Evolutionary conservation across 2,888 invertebrate genomes (phyloP), one percentile per base, ranked within the genome.

Genomic region (Periphyllus acericola): DNA sequence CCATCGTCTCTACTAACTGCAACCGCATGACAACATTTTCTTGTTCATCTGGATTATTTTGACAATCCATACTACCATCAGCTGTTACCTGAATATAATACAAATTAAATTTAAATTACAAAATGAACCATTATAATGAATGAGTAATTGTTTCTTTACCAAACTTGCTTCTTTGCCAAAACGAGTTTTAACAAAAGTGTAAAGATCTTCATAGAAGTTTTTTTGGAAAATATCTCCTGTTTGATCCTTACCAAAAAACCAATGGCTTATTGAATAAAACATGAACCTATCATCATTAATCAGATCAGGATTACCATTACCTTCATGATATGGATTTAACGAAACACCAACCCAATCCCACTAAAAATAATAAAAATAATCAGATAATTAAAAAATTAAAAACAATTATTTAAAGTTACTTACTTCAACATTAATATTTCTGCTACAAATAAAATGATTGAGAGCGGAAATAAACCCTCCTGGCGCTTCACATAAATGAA

Each of bases 401-500:
- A 25, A 40, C 0, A 14, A 9, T 55, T 75, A 11, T 60, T 14
- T 46, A 46, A 14, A 1, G 9, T n/a, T 21, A 88, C 83, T 79
- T 84, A 89, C 89, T 34, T 89, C 5, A 9, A 89, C 29, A 34
- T 81, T 36, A 32, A 85, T 75, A 75, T 93, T 92, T 89, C 94
- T 93, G 0, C 93, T 92, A 90, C 94, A 93, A 89, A 97, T 91
- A 92, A 94, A 98, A 92, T 98, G 98, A 92, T 98, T 98, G 4
- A 99, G 91, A 0, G 98, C 95, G 8, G 96, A 94, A 76, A 99
- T 94, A 91, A 99, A 99, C 1, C 97, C 98, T 0, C 99, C 99
- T 0, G 99, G 99, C 0, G 98, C 98, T 92, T 99, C 99, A 92
- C 99, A 99, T 32, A 99, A 92, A 92, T 99, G 99, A 19, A 99